These are phyloP conservation scores for Dasypogon diadema DNA, from an alignment of 2,888 invertebrate genomes.

Conservation along the genomic window DNA sequence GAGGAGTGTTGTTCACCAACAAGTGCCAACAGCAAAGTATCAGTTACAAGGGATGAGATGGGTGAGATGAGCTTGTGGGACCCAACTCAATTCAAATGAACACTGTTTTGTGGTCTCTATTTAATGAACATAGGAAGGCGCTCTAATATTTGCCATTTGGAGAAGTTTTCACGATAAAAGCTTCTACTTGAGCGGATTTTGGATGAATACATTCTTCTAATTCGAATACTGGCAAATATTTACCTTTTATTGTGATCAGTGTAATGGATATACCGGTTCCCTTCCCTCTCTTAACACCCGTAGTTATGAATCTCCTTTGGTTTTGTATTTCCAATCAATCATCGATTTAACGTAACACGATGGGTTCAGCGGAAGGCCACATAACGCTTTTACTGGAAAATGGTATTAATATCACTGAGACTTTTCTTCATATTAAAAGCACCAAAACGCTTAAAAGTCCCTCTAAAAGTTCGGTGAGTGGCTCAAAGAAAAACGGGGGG, in stretches of 20 bases:
- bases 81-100: slow-evolving; percentile 55
- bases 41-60: not conserved
- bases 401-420: not conserved
- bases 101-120: slow-evolving; percentile 55
- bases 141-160: slow-evolving; percentile 49
- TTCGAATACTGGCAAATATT: slow-evolving; percentile 17
- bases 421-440: not conserved
- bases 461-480: not conserved
- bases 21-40: slow-evolving; percentile 52
- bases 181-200: slow-evolving; percentile 37
- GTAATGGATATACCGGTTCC: no score
- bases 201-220: slow-evolving; percentile 7
- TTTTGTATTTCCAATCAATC: no score
- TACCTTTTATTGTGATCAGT: not conserved
- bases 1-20: slow-evolving; percentile 49
- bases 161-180: slow-evolving; percentile 45
- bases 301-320: no score
- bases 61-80: slow-evolving; percentile 4
- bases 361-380: no score
- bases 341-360: no score
- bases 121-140: slow-evolving; percentile 52
- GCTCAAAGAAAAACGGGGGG: slow-evolving; percentile 33
- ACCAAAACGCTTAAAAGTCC: slow-evolving; percentile 21
- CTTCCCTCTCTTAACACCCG: no score
- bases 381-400: not conserved